Evolutionary conservation across 2,888 invertebrate species (phyloP), one percentile per base, ranked within the genome.

Genomic region (Homarus gammarus): DNA sequence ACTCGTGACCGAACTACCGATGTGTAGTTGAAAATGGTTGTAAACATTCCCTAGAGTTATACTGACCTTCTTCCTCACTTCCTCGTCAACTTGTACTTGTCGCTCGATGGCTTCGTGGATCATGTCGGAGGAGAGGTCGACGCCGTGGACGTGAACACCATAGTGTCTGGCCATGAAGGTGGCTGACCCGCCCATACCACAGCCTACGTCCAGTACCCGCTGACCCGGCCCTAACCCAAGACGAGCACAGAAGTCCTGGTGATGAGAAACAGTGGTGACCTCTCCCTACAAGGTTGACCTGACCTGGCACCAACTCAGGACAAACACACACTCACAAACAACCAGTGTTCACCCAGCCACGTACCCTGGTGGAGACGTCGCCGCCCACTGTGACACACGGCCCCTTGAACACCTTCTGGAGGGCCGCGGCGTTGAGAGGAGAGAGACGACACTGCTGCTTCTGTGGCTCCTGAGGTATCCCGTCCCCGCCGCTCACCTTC

Each of bases 121-220:
- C 95, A 95, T 95, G 92, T 95, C 95, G 5, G 94, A 93, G 0
- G 95, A 95, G 70, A 95, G 93, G 92, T 95, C 95, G 56, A 95
- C 94, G 31, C 95, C 95, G 64, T 94, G 93, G 49, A 95, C 95
- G 61, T 94, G 93, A 0, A 94, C 94, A 3, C 94, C 95, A 93
- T 94, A 95, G 51, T 94, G 94, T 93, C 94, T 93, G 0, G 94
- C 94, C 94, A 95, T 94, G 92, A 94, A 94, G 92, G 95, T 94
- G 15, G 94, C 95, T 90, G 94, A 94, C 0, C 95, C 95, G 44
- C 95, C 95, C 84, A 95, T 95, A 33, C 95, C 95, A 92, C 94
- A 94, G 1, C 95, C 95, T 31, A 95, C 94, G 93, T 95, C 95
- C 90, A 95, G 93, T 83, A 95, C 95, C 44, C 93, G 93, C 91